phyloP scores from a whole-genome alignment of 2,888 invertebrate genomes.

The Andrena bucephala region DNA sequence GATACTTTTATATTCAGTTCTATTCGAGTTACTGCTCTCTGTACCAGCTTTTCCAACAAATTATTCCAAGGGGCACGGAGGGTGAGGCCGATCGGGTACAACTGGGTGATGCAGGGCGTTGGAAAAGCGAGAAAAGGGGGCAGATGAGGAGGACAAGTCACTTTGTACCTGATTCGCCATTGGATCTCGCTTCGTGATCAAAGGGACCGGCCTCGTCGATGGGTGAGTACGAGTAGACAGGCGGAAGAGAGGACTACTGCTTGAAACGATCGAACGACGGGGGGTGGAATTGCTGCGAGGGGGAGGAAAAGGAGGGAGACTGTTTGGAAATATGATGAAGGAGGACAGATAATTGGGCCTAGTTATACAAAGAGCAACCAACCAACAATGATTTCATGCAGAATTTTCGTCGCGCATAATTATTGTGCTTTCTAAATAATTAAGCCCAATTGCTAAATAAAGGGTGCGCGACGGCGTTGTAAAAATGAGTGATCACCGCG shows the following conservation, averaged over 20 bases:
- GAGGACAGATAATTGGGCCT: background rate
- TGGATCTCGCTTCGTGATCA: slow-evolving; percentile 30
- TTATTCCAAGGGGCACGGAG: background rate
- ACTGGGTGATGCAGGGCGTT: background rate
- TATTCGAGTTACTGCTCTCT: no score
- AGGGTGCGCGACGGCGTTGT: no score
- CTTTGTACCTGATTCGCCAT: slow-evolving; percentile 9
- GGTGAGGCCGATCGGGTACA: background rate
- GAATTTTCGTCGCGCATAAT: no score
- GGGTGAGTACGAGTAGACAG: slow-evolving; percentile 16
- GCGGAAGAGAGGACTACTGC: background rate
- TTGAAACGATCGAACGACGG: slow-evolving; percentile 6
- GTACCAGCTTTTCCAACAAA: background rate
- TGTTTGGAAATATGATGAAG: background rate
- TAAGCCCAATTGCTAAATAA: no score
- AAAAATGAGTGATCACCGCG: no score
- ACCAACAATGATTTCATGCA: no score
- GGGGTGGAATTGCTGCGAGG: background rate
- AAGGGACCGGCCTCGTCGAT: slow-evolving; percentile 2
- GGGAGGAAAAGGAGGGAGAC: background rate
- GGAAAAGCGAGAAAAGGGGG: background rate
- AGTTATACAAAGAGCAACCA: no score
- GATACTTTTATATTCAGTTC: no score
- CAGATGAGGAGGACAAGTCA: background rate
- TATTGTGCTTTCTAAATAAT: no score